Base-by-base conservation (phyloP, 2,113 vertebrate genomes). In the Rhineura floridana region DNA sequence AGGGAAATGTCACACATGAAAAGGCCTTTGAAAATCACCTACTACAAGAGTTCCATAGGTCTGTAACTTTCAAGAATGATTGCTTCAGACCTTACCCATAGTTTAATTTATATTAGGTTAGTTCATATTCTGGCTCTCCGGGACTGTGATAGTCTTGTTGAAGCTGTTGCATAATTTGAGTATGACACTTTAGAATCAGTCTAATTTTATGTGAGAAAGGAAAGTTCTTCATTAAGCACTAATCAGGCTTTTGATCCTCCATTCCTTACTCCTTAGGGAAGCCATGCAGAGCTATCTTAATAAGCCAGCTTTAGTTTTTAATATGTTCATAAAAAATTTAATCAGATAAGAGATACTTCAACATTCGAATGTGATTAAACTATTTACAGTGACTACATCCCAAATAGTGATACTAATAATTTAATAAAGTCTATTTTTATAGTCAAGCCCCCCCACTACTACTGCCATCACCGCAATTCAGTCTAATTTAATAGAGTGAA, bases 181-280 rank as follows among this genome's bases (percentile, higher is more conserved):
- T 15, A 12, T 67, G 52, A 46, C 28, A 83, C 44, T 90, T 81
- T 85, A 82, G 84, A 95, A 95, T 93, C 91, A 89, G 36, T 72
- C 76, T 91, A 76, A 90, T 90, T 93, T 93, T 90, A 91, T 92
- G 92, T 87, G 88, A 73, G 70, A 90, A 91, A 88, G 79, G 88
- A 90, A 91, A 92, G 78, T 91, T 94, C 79, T 50, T 93, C 87
- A 93, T 93, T 93, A 92, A 84, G 75, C 33, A 77, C 65, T 89
- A 90, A 87, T 90, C 87, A 92, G 85, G 85, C 33, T 78, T 88
- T 87, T 87, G 89, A 91, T 94, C 84, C 67, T 67, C 84, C 79
- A 83, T 21, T 0, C 0, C 62, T 92, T 62, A n/a, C 30, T 94
- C 81, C 76, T 89, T 78, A 91, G 78, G 82, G 91, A 93, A 95